These are phyloP conservation scores for Antedon bifida DNA, from an alignment of 35 echinoderm and acorn worm genomes.

Conservation along the genomic window DNA sequence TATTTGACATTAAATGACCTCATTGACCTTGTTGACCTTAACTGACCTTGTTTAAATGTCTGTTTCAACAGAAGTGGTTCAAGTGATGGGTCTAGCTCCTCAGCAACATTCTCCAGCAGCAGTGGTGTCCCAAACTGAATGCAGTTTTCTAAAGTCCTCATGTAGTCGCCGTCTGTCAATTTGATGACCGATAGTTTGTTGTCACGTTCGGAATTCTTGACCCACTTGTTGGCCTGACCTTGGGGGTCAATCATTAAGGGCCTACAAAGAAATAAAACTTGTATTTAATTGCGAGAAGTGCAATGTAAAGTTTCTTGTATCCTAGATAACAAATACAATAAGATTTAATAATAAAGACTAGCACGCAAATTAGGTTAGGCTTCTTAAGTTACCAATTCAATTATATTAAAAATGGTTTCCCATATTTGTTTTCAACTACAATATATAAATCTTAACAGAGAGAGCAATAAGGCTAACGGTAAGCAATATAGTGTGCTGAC, in stretches of 20 bases:
- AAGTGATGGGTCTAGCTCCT: conserved; percentile 88
- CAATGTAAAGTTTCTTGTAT: no score
- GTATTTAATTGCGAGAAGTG: no score
- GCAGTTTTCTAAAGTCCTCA: conserved; percentile 96
- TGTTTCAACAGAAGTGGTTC: conserved; percentile 95
- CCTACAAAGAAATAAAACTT: conserved; percentile 41
- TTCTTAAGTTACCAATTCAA: no score
- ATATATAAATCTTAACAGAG: no score
- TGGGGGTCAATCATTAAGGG: conserved; percentile 98
- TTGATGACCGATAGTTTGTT: conserved; percentile 96
- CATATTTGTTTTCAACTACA: no score
- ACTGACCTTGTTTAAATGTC: conserved; percentile 97
- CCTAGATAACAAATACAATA: no score
- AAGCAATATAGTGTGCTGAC: no score
- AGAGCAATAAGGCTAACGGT: no score
- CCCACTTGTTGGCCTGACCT: conserved; percentile 99
- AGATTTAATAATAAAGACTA: no score
- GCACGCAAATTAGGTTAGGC: no score
- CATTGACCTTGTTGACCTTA: background rate
- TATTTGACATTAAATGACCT: background rate
- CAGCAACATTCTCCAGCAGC: conserved; percentile 93
- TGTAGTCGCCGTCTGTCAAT: conserved; percentile 92
- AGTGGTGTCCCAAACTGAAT: conserved; percentile 92
- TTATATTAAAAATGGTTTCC: no score
- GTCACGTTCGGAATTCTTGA: conserved; percentile 96